phyloP scores from a whole-genome alignment of 1,140 invertebrate species.

The Ceratitis capitata region DNA sequence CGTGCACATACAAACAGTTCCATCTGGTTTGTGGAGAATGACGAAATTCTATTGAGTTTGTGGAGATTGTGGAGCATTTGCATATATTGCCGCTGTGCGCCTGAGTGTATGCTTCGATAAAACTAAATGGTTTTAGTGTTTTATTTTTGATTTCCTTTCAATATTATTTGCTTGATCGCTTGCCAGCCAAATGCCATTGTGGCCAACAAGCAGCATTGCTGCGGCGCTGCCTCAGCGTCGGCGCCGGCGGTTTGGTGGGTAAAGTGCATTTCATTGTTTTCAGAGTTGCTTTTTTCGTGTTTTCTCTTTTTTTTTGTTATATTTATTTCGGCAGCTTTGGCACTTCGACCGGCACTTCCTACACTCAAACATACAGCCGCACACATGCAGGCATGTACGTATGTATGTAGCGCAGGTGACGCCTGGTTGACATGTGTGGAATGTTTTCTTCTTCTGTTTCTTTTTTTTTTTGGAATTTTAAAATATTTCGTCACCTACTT shows the following conservation, averaged over 20 bases:
- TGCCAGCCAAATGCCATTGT: not conserved
- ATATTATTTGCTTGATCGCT: not conserved
- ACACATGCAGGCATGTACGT: not conserved
- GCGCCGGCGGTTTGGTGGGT: not conserved
- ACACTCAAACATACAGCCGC: not conserved
- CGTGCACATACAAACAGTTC: not conserved
- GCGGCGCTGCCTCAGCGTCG: not conserved
- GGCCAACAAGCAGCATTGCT: not conserved
- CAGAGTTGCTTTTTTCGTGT: slow-evolving; percentile 7
- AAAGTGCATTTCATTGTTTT: slow-evolving; percentile 32
- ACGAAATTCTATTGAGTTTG: slow-evolving; percentile 2
- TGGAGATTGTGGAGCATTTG: too few species aligned
- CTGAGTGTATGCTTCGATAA: not conserved
- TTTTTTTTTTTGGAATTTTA: not conserved
- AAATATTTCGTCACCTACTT: not conserved
- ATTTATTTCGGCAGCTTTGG: not conserved
- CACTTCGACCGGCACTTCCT: not conserved
- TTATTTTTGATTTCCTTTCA: not conserved
- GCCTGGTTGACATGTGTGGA: not conserved
- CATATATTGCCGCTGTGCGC: not conserved
- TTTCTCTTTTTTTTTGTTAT: too few species aligned
- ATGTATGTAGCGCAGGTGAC: not conserved
- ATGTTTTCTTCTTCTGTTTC: not conserved
- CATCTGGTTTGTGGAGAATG: not conserved
- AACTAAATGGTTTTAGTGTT: not conserved